Conservation (phyloP, 1,140 invertebrate species). For the Lepidotrigona ventralis region DNA sequence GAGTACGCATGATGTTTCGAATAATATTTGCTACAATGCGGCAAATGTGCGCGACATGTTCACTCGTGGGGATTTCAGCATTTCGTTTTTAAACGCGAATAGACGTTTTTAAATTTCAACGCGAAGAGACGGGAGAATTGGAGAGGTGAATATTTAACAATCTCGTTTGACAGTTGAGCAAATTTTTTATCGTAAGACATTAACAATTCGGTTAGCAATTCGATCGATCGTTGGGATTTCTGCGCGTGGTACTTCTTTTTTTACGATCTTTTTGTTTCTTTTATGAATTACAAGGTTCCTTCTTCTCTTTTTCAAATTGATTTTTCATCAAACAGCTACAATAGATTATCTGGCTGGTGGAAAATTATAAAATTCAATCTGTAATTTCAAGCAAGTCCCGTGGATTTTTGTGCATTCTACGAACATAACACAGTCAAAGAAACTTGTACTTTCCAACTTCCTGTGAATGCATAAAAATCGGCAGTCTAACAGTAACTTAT, state of each 20-base stretch:
- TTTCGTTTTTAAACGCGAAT: background rate
- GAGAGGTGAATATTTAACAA: background rate
- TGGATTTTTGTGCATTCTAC: no score
- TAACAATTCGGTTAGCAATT: background rate
- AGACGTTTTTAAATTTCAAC: slow-evolving; percentile 4
- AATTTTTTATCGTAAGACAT: background rate
- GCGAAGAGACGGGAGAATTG: no score
- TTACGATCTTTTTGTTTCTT: background rate
- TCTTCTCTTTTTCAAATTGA: background rate
- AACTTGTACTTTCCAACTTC: no score
- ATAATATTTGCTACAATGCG: background rate
- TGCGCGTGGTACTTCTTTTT: background rate
- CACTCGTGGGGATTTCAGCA: background rate
- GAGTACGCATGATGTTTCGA: background rate
- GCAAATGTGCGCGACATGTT: background rate
- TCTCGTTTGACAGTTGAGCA: background rate
- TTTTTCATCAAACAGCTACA: no score
- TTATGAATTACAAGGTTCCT: background rate
- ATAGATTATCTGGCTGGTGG: no score
- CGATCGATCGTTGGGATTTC: background rate
- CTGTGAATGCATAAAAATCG: no score
- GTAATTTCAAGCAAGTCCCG: background rate
- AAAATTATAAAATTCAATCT: background rate
- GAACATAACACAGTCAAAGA: no score
- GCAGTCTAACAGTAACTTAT: no score